A percentile compares a stretch with the other conserved stretches of the same genome.
Conservation (phyloP, 2,888 invertebrate species). For the Sthenelais limicola region DNA sequence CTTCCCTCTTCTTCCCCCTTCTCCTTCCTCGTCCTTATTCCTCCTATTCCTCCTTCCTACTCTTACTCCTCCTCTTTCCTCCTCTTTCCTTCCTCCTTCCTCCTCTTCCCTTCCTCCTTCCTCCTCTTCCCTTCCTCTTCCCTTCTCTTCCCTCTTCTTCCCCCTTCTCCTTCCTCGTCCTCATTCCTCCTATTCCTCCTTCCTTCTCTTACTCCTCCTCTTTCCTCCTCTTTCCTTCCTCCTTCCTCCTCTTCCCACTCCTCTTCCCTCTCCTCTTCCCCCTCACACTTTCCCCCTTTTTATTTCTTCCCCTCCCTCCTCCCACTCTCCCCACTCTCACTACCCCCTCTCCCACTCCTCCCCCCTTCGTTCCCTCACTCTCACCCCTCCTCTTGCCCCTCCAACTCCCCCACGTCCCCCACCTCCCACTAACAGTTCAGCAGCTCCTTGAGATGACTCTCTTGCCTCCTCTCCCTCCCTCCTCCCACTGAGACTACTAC, state of each 20-base stretch:
- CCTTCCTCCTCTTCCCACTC: background rate
- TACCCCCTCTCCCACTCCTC: background rate
- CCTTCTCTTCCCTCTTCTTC: background rate
- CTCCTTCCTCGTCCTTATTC: constrained; percentile 1
- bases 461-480: too few relatives aligned
- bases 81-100: background rate
- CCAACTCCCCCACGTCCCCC: too few relatives aligned
- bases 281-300: background rate
- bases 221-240: background rate
- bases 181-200: background rate
- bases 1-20: background rate
- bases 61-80: background rate
- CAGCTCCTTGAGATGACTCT: too few relatives aligned
- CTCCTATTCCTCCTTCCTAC: too few relatives aligned
- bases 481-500: too few relatives aligned
- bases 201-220: too few relatives aligned
- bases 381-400: background rate
- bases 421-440: too few relatives aligned
- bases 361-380: background rate
- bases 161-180: background rate
- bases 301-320: background rate
- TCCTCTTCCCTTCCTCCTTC: background rate
- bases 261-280: background rate
- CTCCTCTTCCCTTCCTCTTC: background rate
- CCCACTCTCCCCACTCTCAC: background rate